A percentile compares a stretch with the other conserved stretches of the same genome.
These are phyloP conservation scores for Asbolus verrucosus DNA, from an alignment of 1,140 invertebrate genomes.

Conservation along the genomic window DNA sequence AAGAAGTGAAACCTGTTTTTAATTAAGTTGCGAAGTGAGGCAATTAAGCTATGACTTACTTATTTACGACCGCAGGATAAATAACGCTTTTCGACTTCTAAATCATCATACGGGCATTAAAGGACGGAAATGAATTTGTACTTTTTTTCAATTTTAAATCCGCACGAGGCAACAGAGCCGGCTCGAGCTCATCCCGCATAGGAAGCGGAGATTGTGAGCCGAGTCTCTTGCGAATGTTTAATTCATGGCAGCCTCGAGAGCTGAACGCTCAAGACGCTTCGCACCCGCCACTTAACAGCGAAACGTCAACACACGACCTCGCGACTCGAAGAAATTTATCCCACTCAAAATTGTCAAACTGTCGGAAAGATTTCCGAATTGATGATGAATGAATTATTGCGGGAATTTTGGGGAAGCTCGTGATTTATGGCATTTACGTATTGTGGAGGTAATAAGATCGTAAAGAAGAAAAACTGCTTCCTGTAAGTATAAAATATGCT, in stretches of 20 bases:
- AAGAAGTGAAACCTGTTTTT: too few species aligned
- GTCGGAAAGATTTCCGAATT: too few species aligned
- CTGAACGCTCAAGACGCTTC: neutral
- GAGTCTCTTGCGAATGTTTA: constrained; percentile 9
- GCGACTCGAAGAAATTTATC: neutral
- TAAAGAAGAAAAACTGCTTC: constrained; percentile 46
- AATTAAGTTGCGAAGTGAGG: too few species aligned
- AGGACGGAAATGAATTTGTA: neutral
- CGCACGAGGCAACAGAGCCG: neutral
- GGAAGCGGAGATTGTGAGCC: neutral
- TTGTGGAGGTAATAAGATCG: constrained; percentile 33
- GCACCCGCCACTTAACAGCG: constrained; percentile 3
- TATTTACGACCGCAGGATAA: too few species aligned
- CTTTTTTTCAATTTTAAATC: constrained; percentile 21
- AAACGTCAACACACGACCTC: neutral
- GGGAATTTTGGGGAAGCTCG: neutral
- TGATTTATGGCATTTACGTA: constrained; percentile 20
- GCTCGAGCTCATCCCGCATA: neutral
- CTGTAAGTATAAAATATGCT: constrained; percentile 47
- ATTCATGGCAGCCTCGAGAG: constrained; percentile 3
- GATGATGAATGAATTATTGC: neutral
- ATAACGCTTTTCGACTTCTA: neutral
- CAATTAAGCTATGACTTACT: too few species aligned
- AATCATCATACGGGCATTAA: neutral
- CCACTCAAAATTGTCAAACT: neutral